Evolutionary conservation across 23 tunicate genomes (phyloP), one percentile per base, ranked within the genome.

Genomic region (Ciona savignyi): DNA sequence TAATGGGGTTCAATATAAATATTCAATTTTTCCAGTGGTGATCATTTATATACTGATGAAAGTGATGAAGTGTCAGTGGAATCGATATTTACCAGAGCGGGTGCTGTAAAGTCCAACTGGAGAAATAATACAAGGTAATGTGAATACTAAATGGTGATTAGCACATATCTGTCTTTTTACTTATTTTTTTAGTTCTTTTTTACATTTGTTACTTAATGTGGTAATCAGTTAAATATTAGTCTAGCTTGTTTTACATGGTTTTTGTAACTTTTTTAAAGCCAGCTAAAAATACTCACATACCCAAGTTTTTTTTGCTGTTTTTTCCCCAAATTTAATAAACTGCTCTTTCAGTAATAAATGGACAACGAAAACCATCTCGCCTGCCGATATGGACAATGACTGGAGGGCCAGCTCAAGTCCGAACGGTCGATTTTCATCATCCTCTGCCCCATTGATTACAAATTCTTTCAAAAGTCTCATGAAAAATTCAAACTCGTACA

Each of bases 301-400:
- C n/a, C n/a, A n/a, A n/a, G n/a, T n/a, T n/a, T n/a, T n/a, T n/a
- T n/a, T n/a, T n/a, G n/a, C n/a, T n/a, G n/a, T n/a, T n/a, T n/a
- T n/a, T n/a, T n/a, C n/a, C n/a, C n/a, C n/a, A 42, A 42, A 42
- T 15, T 42, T 42, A 9, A 42, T 42, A 15, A 15, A 42, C 15
- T 42, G 15, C 56, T 42, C 56, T 42, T 15, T 15, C 15, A 42
- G 15, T 15, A 6, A 9, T 6, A 42, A 42, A 15, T 6, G 56
- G 56, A 42, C n/a, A 35, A 6, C 35, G n/a, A 74, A 74, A 25
- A 60, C n/a, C 48, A 30, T 62, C 19, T 74, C 87, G 21, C 74
- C 80, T 51, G 87, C 87, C n/a, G 87, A 82, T 27, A 70, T 72
- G 63, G 87, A 82, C 35, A 34, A 51, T 23, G 87, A 82, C 70